Percentiles rank a stretch among this genome's conserved stretches.
Conservation (phyloP, 2,888 invertebrate genomes). For the Tuberolachnus salignus region DNA sequence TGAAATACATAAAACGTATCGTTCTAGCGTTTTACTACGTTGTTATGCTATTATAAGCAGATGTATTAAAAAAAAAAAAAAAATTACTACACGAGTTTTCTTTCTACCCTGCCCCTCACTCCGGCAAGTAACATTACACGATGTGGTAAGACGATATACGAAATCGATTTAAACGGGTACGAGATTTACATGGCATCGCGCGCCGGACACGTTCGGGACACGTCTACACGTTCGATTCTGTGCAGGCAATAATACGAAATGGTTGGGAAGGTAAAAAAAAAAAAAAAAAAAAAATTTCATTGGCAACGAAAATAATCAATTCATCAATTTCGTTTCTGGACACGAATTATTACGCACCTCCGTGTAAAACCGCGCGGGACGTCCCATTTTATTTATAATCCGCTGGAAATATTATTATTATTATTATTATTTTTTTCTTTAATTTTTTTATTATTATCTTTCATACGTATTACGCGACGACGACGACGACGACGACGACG, state of each 20-base stretch:
- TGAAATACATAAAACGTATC: no score
- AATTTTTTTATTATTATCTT: conserved; percentile 15
- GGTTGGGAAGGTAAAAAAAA: no score
- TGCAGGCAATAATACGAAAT: neutral
- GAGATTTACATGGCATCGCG: neutral
- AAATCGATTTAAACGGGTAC: conserved; percentile 2
- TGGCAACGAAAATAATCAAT: neutral
- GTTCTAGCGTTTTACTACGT: no score
- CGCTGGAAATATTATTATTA: conserved; percentile 14
- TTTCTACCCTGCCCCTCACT: no score
- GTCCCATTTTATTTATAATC: conserved; percentile 35
- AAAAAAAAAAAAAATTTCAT: conserved; percentile 12
- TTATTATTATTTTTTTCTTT: conserved; percentile 1
- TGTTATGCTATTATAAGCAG: no score
- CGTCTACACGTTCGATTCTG: neutral
- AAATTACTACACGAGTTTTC: no score
- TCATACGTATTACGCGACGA: neutral
- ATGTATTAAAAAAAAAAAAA: conserved; percentile 1
- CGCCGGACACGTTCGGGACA: no score
- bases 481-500: neutral
- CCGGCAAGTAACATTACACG: no score
- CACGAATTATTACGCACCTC: neutral
- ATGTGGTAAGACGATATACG: neutral
- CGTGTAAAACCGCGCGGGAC: no score
- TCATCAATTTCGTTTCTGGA: conserved; percentile 19